Evolutionary conservation across 2,797 vertebrate genomes (phyloP).

Genomic region (Phyllotis vaccarum): DNA sequence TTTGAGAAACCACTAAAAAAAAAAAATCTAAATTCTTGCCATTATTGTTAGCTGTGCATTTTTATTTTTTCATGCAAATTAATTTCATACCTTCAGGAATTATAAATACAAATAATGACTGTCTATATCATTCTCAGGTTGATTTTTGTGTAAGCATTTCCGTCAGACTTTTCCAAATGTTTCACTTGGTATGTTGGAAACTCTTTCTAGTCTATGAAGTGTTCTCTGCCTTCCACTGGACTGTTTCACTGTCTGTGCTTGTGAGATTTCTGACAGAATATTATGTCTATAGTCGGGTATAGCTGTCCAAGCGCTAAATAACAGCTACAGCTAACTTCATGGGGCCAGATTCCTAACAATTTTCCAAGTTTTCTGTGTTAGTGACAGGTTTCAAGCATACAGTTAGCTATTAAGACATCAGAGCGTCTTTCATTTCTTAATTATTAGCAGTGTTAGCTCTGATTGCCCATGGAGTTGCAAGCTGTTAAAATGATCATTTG

Average conservation of each 20-base stretch:
- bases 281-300: constrained; percentile 60
- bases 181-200: constrained; percentile 53
- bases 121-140: background rate
- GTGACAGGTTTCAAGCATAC: constrained; percentile 71
- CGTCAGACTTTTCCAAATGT: background rate
- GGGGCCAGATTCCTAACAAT: constrained; percentile 69
- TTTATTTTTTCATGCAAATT: constrained; percentile 24
- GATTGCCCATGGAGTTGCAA: constrained; percentile 81
- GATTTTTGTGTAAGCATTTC: background rate
- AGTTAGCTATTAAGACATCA: constrained; percentile 78
- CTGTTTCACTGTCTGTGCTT: constrained; percentile 37
- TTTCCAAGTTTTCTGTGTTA: constrained; percentile 69
- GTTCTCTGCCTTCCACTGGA: constrained; percentile 31
- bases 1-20: constrained; percentile 5
- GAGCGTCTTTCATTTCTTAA: constrained; percentile 80
- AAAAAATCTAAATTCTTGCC: constrained; percentile 13
- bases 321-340: constrained; percentile 65
- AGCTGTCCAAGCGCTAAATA: constrained; percentile 72
- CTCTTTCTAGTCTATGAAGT: constrained; percentile 29
- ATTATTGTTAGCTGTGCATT: background rate
- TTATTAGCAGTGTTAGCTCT: constrained; percentile 74
- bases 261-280: constrained; percentile 52
- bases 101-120: background rate
- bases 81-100: constrained; percentile 20
- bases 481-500: constrained; percentile 82